phyloP scores from a whole-genome alignment of 2,888 invertebrate species.

The Euplagia quadripunctaria region DNA sequence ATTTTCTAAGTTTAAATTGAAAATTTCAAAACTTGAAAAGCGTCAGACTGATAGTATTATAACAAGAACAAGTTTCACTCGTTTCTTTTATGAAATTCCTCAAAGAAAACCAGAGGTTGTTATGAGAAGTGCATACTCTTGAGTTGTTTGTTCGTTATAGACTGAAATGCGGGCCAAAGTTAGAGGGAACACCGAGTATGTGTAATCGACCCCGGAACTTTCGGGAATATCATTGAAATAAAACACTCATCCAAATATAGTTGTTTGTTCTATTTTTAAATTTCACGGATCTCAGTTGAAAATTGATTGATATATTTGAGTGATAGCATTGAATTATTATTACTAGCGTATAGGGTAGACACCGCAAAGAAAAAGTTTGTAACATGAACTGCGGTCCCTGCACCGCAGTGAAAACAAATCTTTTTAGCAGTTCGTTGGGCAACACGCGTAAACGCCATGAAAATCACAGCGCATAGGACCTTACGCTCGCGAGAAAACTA shows the following conservation, averaged over 20 bases:
- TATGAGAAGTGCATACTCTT: constrained; percentile 37
- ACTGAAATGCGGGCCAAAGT: constrained; percentile 45
- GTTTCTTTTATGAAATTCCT: constrained; percentile 42
- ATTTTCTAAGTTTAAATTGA: not conserved
- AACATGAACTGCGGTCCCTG: too few species aligned
- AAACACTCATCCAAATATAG: not conserved
- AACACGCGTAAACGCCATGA: too few species aligned
- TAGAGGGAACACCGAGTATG: constrained; percentile 41
- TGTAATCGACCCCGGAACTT: constrained; percentile 28
- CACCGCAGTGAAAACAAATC: too few species aligned
- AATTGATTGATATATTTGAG: too few species aligned
- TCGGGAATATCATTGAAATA: not conserved
- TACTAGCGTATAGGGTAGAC: too few species aligned
- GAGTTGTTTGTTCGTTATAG: constrained; percentile 30
- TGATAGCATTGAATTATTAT: too few species aligned
- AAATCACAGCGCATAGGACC: too few species aligned
- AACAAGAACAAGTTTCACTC: constrained; percentile 25
- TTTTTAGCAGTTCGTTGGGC: too few species aligned
- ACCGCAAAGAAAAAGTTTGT: too few species aligned
- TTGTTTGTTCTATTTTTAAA: not conserved
- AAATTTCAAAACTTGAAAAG: not conserved
- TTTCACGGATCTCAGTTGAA: not conserved
- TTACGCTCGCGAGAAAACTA: too few species aligned
- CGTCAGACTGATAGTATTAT: constrained; percentile 15
- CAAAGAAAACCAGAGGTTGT: constrained; percentile 39